Conservation (phyloP, 2,888 invertebrate genomes). For the Colletes collaris region DNA sequence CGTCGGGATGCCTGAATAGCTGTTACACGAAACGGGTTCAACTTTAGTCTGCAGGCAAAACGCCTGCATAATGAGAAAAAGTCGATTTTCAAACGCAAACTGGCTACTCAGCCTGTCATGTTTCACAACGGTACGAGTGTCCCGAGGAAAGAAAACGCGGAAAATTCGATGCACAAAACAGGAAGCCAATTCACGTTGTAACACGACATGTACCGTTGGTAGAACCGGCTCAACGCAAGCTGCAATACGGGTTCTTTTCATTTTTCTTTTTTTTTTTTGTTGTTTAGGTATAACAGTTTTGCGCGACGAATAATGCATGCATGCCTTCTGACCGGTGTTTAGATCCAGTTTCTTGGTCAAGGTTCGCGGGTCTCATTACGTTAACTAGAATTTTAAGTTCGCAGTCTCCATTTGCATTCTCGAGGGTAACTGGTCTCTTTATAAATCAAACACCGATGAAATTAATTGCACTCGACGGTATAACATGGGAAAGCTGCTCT, state of each 20-base stretch:
- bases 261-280: not conserved
- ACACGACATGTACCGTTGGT: conserved; percentile 45
- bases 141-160: not conserved
- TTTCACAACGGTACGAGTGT: not conserved
- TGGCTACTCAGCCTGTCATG: conserved; percentile 59
- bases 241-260: not conserved
- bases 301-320: conserved; percentile 29
- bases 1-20: conserved; percentile 20
- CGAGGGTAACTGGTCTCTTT: conserved; percentile 11
- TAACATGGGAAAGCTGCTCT: not conserved
- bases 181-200: conserved; percentile 30
- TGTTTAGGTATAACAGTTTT: conserved; percentile 32
- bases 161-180: conserved; percentile 37
- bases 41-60: conserved; percentile 2
- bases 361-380: conserved; percentile 31
- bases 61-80: conserved; percentile 14
- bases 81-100: conserved; percentile 54
- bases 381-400: conserved; percentile 28
- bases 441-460: conserved; percentile 24
- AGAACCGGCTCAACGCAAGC: conserved; percentile 52
- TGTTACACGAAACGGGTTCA: conserved; percentile 17
- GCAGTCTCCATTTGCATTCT: conserved; percentile 2
- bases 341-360: conserved; percentile 62
- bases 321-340: conserved; percentile 18
- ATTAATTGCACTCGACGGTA: conserved; percentile 2